These are phyloP conservation scores for Lasius platythorax DNA, from an alignment of 2,888 invertebrate genomes.

Conservation along the genomic window DNA sequence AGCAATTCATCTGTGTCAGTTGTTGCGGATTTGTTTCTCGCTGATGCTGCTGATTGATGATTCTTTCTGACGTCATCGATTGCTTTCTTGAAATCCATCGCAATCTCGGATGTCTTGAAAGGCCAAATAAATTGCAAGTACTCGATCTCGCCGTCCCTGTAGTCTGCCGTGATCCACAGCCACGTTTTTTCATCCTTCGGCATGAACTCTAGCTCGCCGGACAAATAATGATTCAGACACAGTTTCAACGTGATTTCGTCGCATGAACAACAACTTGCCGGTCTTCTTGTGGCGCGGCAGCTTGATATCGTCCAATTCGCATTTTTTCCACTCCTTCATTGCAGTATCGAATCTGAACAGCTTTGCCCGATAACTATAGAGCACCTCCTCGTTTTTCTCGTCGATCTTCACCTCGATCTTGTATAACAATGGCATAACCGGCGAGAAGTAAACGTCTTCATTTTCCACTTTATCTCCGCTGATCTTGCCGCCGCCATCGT, in stretches of 20 bases:
- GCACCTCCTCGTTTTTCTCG: constrained; percentile 92
- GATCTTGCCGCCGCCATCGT: constrained; percentile 77
- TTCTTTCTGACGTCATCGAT: constrained; percentile 86
- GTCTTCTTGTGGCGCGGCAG: constrained; percentile 90
- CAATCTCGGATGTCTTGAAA: constrained; percentile 93
- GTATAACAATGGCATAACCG: constrained; percentile 94
- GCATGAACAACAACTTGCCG: constrained; percentile 93
- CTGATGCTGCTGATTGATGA: too few species aligned
- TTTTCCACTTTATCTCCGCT: constrained; percentile 88
- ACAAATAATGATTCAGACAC: constrained; percentile 94
- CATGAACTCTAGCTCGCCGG: constrained; percentile 89
- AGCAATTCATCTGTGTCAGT: too few species aligned
- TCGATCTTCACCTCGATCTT: constrained; percentile 95
- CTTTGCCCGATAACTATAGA: constrained; percentile 95
- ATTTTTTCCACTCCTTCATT: constrained; percentile 95
- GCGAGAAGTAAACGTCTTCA: constrained; percentile 93
- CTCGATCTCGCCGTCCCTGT: constrained; percentile 92
- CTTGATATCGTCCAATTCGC: constrained; percentile 95
- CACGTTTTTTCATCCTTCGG: constrained; percentile 94
- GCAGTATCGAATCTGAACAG: constrained; percentile 90
- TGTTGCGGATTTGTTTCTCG: too few species aligned
- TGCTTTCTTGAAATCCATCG: constrained; percentile 91
- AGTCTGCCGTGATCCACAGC: constrained; percentile 89
- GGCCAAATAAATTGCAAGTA: constrained; percentile 92
- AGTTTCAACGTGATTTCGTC: constrained; percentile 93